Conservation (phyloP, 1,140 invertebrate species). For the Ectropis grisescens region DNA sequence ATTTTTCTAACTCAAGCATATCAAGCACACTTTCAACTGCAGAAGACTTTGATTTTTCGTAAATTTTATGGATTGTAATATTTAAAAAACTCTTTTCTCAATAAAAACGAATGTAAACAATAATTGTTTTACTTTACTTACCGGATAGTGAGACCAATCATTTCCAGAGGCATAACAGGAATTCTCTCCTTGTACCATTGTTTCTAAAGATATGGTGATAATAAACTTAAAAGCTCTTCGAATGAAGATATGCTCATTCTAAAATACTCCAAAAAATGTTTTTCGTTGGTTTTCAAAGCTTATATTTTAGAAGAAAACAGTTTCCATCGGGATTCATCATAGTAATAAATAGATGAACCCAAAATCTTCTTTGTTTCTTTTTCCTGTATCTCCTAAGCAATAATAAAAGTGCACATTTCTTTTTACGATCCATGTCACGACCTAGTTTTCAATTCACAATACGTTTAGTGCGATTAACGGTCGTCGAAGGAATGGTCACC, state of each 20-base stretch:
- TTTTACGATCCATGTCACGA: too few species aligned
- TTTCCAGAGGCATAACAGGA: conserved; percentile 20
- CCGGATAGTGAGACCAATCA: conserved; percentile 16
- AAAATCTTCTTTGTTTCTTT: too few species aligned
- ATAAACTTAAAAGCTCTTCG: too few species aligned
- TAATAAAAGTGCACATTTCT: too few species aligned
- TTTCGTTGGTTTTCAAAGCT: conserved; percentile 21
- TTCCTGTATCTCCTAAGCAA: too few species aligned
- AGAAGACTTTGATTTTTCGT: conserved; percentile 18
- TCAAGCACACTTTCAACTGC: conserved; percentile 18
- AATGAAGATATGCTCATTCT: too few species aligned
- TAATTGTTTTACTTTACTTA: conserved; percentile 22
- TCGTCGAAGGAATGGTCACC: too few species aligned
- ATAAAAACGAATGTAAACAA: conserved; percentile 13
- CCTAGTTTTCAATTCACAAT: too few species aligned
- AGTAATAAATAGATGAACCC: conserved; percentile 6
- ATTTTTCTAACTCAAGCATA: conserved; percentile 20
- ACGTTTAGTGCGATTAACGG: too few species aligned
- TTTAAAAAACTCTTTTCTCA: conserved; percentile 14
- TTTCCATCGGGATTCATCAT: conserved; percentile 22
- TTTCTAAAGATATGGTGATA: conserved; percentile 22
- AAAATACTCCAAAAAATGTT: conserved; percentile 21
- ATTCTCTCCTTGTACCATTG: conserved; percentile 21
- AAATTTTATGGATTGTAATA: conserved; percentile 16
- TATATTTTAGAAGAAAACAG: conserved; percentile 24